Conservation (phyloP, 2,888 invertebrate genomes). For the Chrysina gloriosa region DNA sequence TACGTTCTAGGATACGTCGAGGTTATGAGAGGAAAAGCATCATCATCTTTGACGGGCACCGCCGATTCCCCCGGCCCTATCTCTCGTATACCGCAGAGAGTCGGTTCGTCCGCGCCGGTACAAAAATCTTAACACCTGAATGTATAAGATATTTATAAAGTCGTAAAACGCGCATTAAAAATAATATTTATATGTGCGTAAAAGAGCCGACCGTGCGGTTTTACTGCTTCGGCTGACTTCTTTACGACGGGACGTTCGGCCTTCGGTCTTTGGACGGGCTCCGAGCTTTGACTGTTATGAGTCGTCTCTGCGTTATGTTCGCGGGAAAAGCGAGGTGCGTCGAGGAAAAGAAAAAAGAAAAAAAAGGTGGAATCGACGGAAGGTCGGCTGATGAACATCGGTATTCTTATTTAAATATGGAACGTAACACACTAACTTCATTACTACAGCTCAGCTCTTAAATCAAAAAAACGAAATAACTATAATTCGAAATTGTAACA, state of each 20-base stretch:
- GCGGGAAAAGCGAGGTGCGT: too few relatives aligned
- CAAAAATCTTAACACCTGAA: constrained; percentile 66
- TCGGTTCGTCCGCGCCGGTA: constrained; percentile 43
- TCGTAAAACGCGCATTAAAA: constrained; percentile 67
- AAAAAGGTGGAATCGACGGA: too few relatives aligned
- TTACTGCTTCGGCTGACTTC: constrained; percentile 64
- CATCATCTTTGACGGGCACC: neutral
- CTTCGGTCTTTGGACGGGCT: constrained; percentile 18
- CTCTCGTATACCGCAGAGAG: neutral
- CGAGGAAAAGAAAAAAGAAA: too few relatives aligned
- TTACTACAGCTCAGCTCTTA: too few relatives aligned
- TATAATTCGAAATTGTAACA: too few relatives aligned
- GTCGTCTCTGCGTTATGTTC: too few relatives aligned
- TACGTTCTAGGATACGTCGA: neutral
- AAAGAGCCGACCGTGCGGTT: constrained; percentile 63
- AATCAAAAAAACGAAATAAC: too few relatives aligned
- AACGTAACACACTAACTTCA: too few relatives aligned
- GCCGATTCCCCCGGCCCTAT: neutral
- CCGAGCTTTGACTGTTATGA: too few relatives aligned
- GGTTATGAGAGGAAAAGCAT: too few relatives aligned
- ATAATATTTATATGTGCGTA: constrained; percentile 66
- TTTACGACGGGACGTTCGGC: constrained; percentile 55
- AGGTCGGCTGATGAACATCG: too few relatives aligned
- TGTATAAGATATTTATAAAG: constrained; percentile 67
- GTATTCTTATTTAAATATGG: too few relatives aligned